Base-by-base conservation (phyloP, 1,140 invertebrate genomes). In the Drosophila pachea region DNA sequence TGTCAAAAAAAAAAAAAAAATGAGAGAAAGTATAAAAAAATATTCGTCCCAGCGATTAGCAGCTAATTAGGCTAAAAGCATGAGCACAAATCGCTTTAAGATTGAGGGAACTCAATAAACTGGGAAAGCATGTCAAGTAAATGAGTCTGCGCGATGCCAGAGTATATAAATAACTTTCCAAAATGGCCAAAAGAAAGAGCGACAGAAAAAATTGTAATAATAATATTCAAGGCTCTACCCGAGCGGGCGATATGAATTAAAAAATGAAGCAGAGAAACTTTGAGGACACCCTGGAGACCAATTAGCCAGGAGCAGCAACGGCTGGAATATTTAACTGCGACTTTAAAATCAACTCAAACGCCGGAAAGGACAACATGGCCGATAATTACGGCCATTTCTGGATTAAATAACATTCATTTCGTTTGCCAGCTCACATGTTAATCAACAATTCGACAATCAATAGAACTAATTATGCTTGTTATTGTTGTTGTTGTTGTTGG, bases 391-490 rank as follows among this genome's bases (percentile, higher is more conserved):
- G 32, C 2, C 42, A 36, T 7, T 33, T 31, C 11, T 0, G 45
- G 49, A 38, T 56, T 16, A 58, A 56, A 64, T 14, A n/a, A 36
- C 61, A 49, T 31, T 52, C 31, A 63, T 38, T 16, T 50, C 9
- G 32, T 49, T 38, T 35, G 56, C 29, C 22, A 29, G 8, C 35
- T 56, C 66, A 64, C 66, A 64, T 40, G 66, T 56, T 68, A 68
- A 64, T 56, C 67, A 53, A 58, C 61, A 60, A 79, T 79, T 68
- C 65, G 43, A 63, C 62, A 68, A 76, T 78, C 73, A 68, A 81
- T 78, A 63, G 49, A 47, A 65, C 77, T 71, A 70, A 70, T 70
- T 70, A 53, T 58, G 43, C 32, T 50, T 43, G 33, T 65, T 52
- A 50, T 43, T 70, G 54, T 59, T 53, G 9, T 43, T 70, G 54